Base-by-base conservation (phyloP, 2,888 invertebrate genomes). In the Leptopilina syphax region DNA sequence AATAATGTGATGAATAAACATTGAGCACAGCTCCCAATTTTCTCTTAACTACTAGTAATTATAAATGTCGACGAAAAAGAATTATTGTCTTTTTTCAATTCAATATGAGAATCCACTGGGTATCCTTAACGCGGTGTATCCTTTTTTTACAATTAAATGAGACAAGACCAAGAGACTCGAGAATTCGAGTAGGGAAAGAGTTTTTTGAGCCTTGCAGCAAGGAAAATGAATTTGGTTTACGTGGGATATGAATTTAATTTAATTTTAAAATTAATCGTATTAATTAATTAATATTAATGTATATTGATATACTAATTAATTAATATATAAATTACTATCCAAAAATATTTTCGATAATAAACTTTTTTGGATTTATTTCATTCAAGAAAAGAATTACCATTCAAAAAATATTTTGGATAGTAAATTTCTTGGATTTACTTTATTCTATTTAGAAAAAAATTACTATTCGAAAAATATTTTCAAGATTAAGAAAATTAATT, bases 161-260 rank as follows among this genome's bases (percentile, higher is more conserved):
- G 73, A 73, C 18, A 34, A 73, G 73, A 73, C 54, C 34, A 57
- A 73, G 57, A 73, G 57, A 63, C 63, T 63, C 63, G 63, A 70
- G 70, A 70, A 70, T 54, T 54, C 63, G 63, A 63, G 27, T 27
- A 57, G 73, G 10, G 41, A 57, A 73, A 41, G n/a, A 73, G 57
- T 73, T 34, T 18, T 34, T 73, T 41, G 41, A 73, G 41, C 73
- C 73, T 73, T 73, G 73, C 73, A 73, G 73, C 73, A 60, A 73
- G 73, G 34, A 57, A 34, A 73, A 73, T 73, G 73, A 73, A 73
- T 54, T 57, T 34, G 27, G 18, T 41, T 73, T 73, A 34, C 27
- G 9, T 57, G 73, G 18, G 10, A 73, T 34, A 34, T 34, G 4
- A 34, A 34, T 34, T 34, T 34, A 3, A 34, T 34, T 34, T 34